phyloP scores from a whole-genome alignment of 2,888 invertebrate species.

The Dryadula phaetusa region DNA sequence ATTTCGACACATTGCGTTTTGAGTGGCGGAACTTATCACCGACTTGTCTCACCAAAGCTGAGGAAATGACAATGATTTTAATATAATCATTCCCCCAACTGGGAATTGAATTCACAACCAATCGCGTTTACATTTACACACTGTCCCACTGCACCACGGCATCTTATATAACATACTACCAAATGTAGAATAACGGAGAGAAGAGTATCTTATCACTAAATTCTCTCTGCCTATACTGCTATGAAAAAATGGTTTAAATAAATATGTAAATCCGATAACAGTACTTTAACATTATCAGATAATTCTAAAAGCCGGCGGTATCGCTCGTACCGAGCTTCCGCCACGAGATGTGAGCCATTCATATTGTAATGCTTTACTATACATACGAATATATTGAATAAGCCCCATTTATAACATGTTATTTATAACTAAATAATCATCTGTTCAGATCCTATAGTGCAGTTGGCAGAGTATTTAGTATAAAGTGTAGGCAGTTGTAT shows the following conservation, averaged over 20 bases:
- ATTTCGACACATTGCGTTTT: background rate
- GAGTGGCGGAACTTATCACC: too few relatives aligned
- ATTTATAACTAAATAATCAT: background rate
- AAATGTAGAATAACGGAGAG: too few relatives aligned
- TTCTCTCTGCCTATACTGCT: background rate
- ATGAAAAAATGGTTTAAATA: background rate
- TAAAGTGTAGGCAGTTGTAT: background rate
- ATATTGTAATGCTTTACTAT: constrained; percentile 19
- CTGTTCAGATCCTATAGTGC: background rate
- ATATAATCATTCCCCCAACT: too few relatives aligned
- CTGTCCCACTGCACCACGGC: too few relatives aligned
- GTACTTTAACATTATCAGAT: constrained; percentile 11
- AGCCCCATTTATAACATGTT: background rate
- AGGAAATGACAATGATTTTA: too few relatives aligned
- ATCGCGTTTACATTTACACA: too few relatives aligned
- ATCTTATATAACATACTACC: too few relatives aligned
- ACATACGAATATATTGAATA: background rate
- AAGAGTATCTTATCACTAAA: background rate
- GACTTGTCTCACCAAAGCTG: too few relatives aligned
- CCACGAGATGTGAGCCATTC: constrained; percentile 7
- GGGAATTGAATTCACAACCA: background rate
- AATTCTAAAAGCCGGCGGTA: constrained; percentile 4
- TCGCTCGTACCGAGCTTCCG: constrained; percentile 25
- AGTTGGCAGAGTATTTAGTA: background rate
- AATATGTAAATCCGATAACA: background rate